Conservation (phyloP, 2,797 vertebrate species). For the Gobionotothen gibberifrons region DNA sequence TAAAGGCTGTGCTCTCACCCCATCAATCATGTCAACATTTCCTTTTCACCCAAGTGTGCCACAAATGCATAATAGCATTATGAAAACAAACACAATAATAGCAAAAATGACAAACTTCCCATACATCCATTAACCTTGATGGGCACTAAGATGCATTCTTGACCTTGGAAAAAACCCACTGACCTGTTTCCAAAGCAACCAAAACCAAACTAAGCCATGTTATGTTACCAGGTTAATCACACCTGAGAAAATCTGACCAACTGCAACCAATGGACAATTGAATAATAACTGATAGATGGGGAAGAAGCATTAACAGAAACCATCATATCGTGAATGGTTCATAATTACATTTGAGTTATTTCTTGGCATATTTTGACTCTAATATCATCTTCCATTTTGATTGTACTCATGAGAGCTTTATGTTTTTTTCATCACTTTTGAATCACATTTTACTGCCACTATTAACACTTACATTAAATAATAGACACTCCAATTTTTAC, state of each 20-base stretch:
- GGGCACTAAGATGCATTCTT: background rate
- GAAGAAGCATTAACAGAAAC: background rate
- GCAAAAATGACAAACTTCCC: background rate
- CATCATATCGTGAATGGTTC: background rate
- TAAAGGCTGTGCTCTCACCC: background rate
- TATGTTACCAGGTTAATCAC: background rate
- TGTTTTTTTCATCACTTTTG: background rate
- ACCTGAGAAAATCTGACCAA: background rate
- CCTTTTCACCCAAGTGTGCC: background rate
- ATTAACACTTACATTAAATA: slow-evolving; percentile 5
- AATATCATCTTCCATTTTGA: background rate
- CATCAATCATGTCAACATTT: slow-evolving; percentile 13
- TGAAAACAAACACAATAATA: slow-evolving; percentile 5
- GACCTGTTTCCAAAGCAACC: background rate
- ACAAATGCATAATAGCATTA: background rate
- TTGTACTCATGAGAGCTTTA: background rate
- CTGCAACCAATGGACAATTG: background rate
- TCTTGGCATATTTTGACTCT: background rate
- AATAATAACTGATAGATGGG: background rate
- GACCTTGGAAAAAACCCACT: background rate
- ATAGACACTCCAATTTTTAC: background rate
- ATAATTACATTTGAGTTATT: background rate
- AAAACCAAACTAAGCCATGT: background rate
- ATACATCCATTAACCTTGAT: background rate
- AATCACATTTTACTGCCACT: background rate